A percentile compares a stretch with the other conserved stretches of the same genome.
Conservation (phyloP, 1,140 invertebrate species). For the Drosophila yakuba region DNA sequence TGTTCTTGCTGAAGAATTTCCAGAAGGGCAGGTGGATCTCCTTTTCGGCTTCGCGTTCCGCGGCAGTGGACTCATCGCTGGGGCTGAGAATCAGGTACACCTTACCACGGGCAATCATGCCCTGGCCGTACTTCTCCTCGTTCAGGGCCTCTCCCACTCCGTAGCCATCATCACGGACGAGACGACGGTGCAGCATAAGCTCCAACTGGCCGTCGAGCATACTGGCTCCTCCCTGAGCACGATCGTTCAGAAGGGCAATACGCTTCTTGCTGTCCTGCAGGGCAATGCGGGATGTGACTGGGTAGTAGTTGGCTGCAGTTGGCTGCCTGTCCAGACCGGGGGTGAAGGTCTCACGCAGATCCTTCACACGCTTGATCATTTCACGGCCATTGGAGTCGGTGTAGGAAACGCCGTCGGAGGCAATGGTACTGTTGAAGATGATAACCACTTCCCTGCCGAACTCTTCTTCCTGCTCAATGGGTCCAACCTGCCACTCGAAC, state of each 20-base stretch:
- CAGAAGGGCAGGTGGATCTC: slow-evolving; percentile 72
- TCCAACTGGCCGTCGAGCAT: slow-evolving; percentile 91
- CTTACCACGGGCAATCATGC: slow-evolving; percentile 92
- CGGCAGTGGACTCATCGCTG: slow-evolving; percentile 34
- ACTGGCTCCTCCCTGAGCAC: slow-evolving; percentile 94
- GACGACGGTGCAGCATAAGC: slow-evolving; percentile 94
- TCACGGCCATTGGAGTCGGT: slow-evolving; percentile 98
- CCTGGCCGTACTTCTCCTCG: slow-evolving; percentile 91
- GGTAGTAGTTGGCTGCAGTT: slow-evolving; percentile 96
- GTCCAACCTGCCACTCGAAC: slow-evolving; percentile 97
- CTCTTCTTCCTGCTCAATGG: slow-evolving; percentile 92
- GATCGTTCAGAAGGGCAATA: slow-evolving; percentile 91
- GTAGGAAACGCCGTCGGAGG: slow-evolving; percentile 90
- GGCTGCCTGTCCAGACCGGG: slow-evolving; percentile 87
- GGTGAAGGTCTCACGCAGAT: slow-evolving; percentile 92
- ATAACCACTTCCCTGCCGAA: slow-evolving; percentile 94
- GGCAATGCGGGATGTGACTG: slow-evolving; percentile 93
- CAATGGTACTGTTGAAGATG: slow-evolving; percentile 88
- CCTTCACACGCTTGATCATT: slow-evolving; percentile 90
- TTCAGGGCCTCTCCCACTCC: slow-evolving; percentile 97
- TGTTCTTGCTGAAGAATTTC: slow-evolving; percentile 76
- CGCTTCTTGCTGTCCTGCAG: slow-evolving; percentile 86
- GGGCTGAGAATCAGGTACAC: slow-evolving; percentile 88
- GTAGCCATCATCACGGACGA: slow-evolving; percentile 95
- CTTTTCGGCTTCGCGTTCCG: slow-evolving; percentile 56